Evolutionary conservation across 1,140 invertebrate species (phyloP).

Genomic region (Ctenoplectra terminalis): DNA sequence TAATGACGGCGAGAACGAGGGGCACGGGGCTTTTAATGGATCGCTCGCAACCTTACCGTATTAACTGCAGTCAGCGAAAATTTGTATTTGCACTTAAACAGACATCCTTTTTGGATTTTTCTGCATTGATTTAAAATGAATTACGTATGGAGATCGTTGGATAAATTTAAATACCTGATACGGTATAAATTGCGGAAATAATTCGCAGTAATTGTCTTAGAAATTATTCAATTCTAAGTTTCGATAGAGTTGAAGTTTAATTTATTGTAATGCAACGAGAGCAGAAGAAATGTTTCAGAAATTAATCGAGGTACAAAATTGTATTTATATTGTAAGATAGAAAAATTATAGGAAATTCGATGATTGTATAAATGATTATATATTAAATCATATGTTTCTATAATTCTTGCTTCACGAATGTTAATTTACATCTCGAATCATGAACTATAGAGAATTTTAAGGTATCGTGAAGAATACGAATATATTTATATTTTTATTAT

Average conservation of each 20-base stretch:
- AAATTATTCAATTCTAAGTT: background rate
- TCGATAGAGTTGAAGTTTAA: too few relatives aligned
- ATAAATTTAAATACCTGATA: background rate
- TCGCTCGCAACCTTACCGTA: background rate
- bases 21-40: background rate
- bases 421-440: background rate
- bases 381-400: too few relatives aligned
- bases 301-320: background rate
- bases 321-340: background rate
- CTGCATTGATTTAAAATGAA: background rate
- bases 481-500: background rate
- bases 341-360: background rate
- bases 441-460: background rate
- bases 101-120: background rate
- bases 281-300: background rate
- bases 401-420: too few relatives aligned
- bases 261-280: too few relatives aligned
- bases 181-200: background rate
- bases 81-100: slow-evolving; percentile 6
- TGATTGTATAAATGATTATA: too few relatives aligned
- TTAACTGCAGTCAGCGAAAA: background rate
- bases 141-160: background rate
- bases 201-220: background rate
- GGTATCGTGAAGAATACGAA: background rate
- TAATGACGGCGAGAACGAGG: background rate